Base-by-base conservation (phyloP, 1,140 invertebrate genomes). In the Brachionus paranguensis region DNA sequence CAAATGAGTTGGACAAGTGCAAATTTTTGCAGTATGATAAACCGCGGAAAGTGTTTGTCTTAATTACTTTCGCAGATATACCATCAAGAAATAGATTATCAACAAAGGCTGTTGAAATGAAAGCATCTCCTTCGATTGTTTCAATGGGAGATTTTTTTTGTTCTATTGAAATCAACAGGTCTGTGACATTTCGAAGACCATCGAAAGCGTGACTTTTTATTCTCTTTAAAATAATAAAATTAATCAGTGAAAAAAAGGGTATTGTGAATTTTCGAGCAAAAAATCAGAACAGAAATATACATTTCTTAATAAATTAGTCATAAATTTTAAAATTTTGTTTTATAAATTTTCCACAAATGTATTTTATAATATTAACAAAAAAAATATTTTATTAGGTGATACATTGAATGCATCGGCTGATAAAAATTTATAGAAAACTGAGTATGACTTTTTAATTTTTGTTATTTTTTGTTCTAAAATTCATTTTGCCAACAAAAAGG, bases 201-300 rank as follows among this genome's bases (percentile, higher is more conserved):
- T 81, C 37, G 17, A 81, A 81, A 43, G 78, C 78, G 64, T 81
- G 78, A 64, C 78, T 81, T 64, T 81, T 81, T 45, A 81, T 81
- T 65, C 33, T 60, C 78, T 81, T 37, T 1, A 43, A 41, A 60
- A 60, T 65, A 33, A 41, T 65, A 11, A 53, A n/a, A 43, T 2
- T 60, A 10, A 55, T 43, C 11, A 79, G 14, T 27, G 7, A 55
- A 79, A 60, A 53, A 37, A 37, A 37, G 6, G 6, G 33, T 7
- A 7, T 7, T 6, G 6, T 37, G 33, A 37, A 37, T 37, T 37
- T 37, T 37, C 0, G 6, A 37, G 33, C 33, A 6, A 37, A 37
- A 33, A 37, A 37, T 29, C 27, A 29, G 27, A 29, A 29, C 27
- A 29, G 1, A 29, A 29, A 29, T 29, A 29, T 3, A 2, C 27